phyloP scores from a whole-genome alignment of 2,113 vertebrate species.

The Microcebus jonahi region DNA sequence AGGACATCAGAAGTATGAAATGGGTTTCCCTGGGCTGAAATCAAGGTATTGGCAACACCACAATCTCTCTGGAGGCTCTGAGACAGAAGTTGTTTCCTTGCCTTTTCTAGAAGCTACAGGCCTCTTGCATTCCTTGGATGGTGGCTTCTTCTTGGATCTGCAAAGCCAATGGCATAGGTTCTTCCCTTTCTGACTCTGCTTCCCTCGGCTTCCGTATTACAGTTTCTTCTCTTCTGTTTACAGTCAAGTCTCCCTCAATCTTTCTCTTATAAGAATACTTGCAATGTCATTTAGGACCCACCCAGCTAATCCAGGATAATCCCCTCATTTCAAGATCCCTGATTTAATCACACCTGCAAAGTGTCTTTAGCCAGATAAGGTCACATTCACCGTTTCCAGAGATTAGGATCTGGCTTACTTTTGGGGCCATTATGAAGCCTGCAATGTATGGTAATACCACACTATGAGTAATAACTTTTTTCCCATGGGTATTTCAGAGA shows the following conservation, averaged over 20 bases:
- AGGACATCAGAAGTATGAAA: not conserved
- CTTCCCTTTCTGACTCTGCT: not conserved
- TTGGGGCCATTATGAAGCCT: not conserved
- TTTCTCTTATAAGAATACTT: not conserved
- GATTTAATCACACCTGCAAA: not conserved
- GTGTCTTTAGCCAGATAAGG: not conserved
- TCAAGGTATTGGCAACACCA: not conserved
- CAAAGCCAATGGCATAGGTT: not conserved
- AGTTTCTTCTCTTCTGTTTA: not conserved
- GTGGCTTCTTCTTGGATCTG: not conserved
- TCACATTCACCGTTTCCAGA: not conserved
- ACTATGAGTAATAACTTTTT: not conserved
- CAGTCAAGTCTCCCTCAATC: not conserved
- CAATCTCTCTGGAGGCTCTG: not conserved
- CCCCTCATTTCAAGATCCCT: not conserved
- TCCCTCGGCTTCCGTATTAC: not conserved
- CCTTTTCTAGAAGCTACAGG: not conserved
- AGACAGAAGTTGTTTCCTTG: not conserved
- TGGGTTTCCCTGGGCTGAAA: not conserved
- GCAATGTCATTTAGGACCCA: not conserved
- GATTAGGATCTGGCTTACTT: not conserved
- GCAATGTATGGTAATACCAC: not conserved
- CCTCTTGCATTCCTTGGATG: not conserved
- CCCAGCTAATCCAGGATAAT: not conserved
- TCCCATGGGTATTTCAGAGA: not conserved